A percentile compares a stretch with the other conserved stretches of the same genome.
These are phyloP conservation scores for Globia sparganii DNA, from an alignment of 2,888 invertebrate species.

Conservation along the genomic window DNA sequence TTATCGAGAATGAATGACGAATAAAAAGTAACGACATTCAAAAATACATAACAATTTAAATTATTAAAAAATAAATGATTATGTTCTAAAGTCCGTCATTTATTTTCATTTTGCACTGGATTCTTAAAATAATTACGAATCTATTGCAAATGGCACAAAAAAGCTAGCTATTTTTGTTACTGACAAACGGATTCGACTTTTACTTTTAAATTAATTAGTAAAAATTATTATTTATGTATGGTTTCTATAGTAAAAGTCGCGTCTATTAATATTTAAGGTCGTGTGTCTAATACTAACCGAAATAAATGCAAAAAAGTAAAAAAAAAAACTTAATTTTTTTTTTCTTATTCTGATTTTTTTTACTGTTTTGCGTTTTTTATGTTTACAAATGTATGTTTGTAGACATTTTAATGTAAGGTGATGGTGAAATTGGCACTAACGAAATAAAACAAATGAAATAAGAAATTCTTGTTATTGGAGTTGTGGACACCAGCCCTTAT, in stretches of 20 bases:
- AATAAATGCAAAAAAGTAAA: constrained; percentile 68
- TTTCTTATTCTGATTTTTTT: neutral
- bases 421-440: constrained; percentile 78
- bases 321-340: fast-evolving
- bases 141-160: constrained; percentile 59
- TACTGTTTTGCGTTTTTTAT: constrained; percentile 64
- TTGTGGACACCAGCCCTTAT: too few species aligned
- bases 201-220: constrained; percentile 12
- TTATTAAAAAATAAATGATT: neutral
- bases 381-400: constrained; percentile 73
- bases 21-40: neutral
- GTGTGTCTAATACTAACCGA: constrained; percentile 82
- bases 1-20: constrained; percentile 63
- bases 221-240: neutral
- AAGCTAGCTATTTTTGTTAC: constrained; percentile 66
- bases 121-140: constrained; percentile 51
- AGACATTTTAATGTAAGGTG: constrained; percentile 79
- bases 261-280: constrained; percentile 73
- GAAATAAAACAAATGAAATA: neutral
- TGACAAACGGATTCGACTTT: constrained; percentile 58
- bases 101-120: constrained; percentile 58
- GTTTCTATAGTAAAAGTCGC: constrained; percentile 65
- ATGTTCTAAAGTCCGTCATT: constrained; percentile 52
- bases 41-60: neutral
- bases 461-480: constrained; percentile 64